Conservation (phyloP, 2,113 vertebrate genomes). For the Bungarus multicinctus region DNA sequence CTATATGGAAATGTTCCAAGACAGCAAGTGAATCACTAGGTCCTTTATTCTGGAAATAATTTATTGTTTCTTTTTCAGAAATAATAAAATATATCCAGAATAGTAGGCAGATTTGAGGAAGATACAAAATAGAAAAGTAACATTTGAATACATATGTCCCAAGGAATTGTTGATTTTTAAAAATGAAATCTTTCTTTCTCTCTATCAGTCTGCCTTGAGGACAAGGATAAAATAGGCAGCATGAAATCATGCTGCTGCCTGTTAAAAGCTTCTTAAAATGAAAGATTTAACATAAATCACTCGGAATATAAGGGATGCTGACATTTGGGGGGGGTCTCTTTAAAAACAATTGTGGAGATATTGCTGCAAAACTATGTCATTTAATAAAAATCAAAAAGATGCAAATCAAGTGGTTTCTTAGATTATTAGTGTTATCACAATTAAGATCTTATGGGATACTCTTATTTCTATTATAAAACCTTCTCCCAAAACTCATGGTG, state of each 20-base stretch:
- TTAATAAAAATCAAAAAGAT: background rate
- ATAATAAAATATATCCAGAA: background rate
- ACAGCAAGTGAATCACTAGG: slow-evolving; percentile 66
- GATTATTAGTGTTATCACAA: background rate
- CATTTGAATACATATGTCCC: slow-evolving; percentile 73
- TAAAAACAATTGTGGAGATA: slow-evolving; percentile 42
- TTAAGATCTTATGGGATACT: background rate
- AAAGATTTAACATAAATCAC: slow-evolving; percentile 63
- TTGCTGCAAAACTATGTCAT: background rate
- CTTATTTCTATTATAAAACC: slow-evolving; percentile 17
- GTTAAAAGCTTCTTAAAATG: slow-evolving; percentile 56
- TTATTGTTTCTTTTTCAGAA: slow-evolving; percentile 74
- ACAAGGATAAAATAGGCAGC: slow-evolving; percentile 52
- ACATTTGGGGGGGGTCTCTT: slow-evolving; percentile 38
- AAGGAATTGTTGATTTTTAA: slow-evolving; percentile 63
- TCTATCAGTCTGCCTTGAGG: slow-evolving; percentile 49
- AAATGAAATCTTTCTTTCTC: slow-evolving; percentile 57
- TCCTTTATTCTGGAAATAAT: slow-evolving; percentile 67
- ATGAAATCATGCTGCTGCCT: slow-evolving; percentile 53
- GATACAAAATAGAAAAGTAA: slow-evolving; percentile 46
- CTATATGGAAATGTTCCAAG: slow-evolving; percentile 78
- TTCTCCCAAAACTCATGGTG: slow-evolving; percentile 36
- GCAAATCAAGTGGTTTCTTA: background rate
- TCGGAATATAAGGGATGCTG: slow-evolving; percentile 50
- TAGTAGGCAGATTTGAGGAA: slow-evolving; percentile 63